A percentile compares a stretch with the other conserved stretches of the same genome.
phyloP scores from a whole-genome alignment of 2,888 invertebrate species.

The Adela reaumurella region DNA sequence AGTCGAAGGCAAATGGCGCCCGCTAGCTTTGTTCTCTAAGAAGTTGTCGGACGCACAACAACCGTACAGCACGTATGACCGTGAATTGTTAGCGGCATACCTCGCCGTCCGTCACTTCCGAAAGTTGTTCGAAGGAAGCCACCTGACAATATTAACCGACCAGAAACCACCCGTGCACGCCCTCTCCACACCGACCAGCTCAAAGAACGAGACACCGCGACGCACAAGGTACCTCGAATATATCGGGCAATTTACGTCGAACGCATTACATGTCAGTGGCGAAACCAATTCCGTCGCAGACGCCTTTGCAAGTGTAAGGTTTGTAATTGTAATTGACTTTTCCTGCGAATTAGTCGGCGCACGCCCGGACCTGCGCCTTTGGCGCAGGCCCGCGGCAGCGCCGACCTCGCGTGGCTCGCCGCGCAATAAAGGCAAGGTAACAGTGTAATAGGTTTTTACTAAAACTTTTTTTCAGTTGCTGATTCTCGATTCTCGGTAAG shows the following conservation, averaged over 20 bases:
- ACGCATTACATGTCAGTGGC: slow-evolving; percentile 3
- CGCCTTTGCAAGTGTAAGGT: slow-evolving; percentile 5
- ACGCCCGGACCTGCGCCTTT: too few relatives aligned
- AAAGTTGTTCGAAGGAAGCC: slow-evolving; percentile 9
- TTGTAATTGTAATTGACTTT: too few relatives aligned
- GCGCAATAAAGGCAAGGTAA: too few relatives aligned
- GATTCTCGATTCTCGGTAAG: too few relatives aligned
- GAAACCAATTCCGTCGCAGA: slow-evolving; percentile 7
- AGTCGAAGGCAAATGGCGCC: slow-evolving; percentile 5
- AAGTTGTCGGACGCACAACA: slow-evolving; percentile 6
- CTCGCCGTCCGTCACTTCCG: slow-evolving; percentile 8
- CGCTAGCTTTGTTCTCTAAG: slow-evolving; percentile 10
- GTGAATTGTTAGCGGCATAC: slow-evolving; percentile 11
- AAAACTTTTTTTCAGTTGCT: too few relatives aligned
- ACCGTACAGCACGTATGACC: slow-evolving; percentile 11
- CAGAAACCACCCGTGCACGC: slow-evolving; percentile 11
- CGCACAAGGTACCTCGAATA: slow-evolving; percentile 5
- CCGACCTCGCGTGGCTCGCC: too few relatives aligned
- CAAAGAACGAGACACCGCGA: slow-evolving; percentile 6
- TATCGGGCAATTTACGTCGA: slow-evolving; percentile 6
- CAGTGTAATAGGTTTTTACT: too few relatives aligned
- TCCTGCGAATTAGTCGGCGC: too few relatives aligned
- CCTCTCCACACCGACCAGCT: slow-evolving; percentile 2
- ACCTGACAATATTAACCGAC: slow-evolving; percentile 11
- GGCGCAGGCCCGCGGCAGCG: too few relatives aligned